Conservation (phyloP, 2,113 vertebrate species). For the Ceyx margarethae region DNA sequence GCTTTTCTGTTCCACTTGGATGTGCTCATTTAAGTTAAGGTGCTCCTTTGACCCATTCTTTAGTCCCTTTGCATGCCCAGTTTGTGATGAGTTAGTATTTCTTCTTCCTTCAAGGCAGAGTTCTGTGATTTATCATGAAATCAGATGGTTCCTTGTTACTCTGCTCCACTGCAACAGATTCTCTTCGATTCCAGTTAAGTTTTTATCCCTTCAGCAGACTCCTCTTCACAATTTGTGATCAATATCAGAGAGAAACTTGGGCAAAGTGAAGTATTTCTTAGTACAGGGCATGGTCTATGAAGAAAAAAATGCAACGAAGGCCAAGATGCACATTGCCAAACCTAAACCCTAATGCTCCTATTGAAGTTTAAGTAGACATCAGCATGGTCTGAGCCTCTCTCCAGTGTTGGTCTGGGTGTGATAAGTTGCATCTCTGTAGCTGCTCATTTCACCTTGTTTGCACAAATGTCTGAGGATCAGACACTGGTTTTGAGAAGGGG, state of each 20-base stretch:
- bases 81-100: not conserved
- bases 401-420: not conserved
- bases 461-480: not conserved
- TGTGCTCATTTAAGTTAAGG: not conserved
- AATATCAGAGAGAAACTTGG: not conserved
- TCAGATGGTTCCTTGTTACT: not conserved
- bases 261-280: not conserved
- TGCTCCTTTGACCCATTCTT: not conserved
- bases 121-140: not conserved
- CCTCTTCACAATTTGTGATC: not conserved
- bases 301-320: not conserved
- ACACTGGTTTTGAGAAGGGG: not conserved
- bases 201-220: not conserved
- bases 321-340: not conserved
- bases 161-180: not conserved
- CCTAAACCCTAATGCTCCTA: not conserved
- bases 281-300: not conserved
- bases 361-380: not conserved
- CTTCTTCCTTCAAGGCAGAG: not conserved
- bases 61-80: not conserved
- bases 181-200: not conserved
- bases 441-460: not conserved
- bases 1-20: not conserved
- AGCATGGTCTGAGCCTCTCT: not conserved
- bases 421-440: not conserved